Evolutionary conservation across 2,113 vertebrate species (phyloP), one percentile per base, ranked within the genome.

Genomic region (Haliaeetus leucogaster): DNA sequence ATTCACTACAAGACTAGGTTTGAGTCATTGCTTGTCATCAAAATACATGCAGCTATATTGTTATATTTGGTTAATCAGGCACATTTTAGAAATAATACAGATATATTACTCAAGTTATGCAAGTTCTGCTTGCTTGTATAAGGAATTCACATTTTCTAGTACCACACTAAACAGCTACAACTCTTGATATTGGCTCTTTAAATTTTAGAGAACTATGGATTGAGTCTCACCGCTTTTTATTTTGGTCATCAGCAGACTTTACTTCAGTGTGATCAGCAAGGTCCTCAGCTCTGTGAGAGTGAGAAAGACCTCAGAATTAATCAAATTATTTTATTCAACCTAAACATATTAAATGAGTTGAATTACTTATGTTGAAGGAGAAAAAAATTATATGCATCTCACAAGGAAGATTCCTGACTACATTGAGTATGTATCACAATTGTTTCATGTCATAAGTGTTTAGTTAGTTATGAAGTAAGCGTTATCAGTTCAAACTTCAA

Each of bases 151-250:
- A 34, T 85, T 80, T 85, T 83, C 47, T 74, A 19, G 4, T 78
- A 61, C 21, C 30, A 15, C 19, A 25, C 19, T 74, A 47, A 81
- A 50, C 7, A 59, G 10, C 26, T 71, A 56, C 11, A 83, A 43
- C 10, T 59, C 38, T 47, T 81, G 16, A 62, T 82, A 80, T n/a
- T 62, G 27, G 9, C 20, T 79, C 13, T 82, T 79, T 48, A 40
- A 43, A 50, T 70, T 80, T 74, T 68, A 95, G 16, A 72, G 32
- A 86, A 62, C 29, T 66, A 50, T n/a, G 29, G 85, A 38, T 56
- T 38, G 19, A 85, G 48, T 93, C 97, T 97, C 34, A 97, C 94
- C 81, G 0, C 19, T 79, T 96, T 95, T 88, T 97, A 42, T 56
- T 96, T 82, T 94, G 86, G 27, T 83, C 92, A 70, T 52, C 62